phyloP scores from a whole-genome alignment of 2,888 invertebrate genomes.

The Lottia gigantea region DNA sequence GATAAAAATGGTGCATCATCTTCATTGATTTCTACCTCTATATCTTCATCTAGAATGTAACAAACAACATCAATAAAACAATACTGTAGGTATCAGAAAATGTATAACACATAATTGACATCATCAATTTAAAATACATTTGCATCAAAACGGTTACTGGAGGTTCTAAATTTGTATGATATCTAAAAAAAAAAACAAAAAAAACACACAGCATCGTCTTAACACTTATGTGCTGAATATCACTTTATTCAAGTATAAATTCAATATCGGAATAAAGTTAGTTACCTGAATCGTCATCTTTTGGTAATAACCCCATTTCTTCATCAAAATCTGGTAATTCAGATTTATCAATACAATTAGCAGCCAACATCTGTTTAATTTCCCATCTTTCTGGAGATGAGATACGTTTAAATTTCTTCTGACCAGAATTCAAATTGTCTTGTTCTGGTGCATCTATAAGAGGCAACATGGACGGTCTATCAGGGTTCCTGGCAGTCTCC shows the following conservation, averaged over 20 bases:
- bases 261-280: too few relatives aligned
- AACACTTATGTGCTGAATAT: too few relatives aligned
- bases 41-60: constrained; percentile 84
- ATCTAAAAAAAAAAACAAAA: too few relatives aligned
- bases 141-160: neutral
- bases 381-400: constrained; percentile 98
- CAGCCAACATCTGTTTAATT: constrained; percentile 95
- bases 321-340: constrained; percentile 98
- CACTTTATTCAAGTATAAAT: too few relatives aligned
- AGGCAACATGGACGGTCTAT: constrained; percentile 79
- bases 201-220: too few relatives aligned
- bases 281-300: constrained; percentile 70
- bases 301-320: constrained; percentile 90
- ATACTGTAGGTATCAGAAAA: neutral
- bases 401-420: constrained; percentile 72
- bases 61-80: neutral
- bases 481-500: constrained; percentile 81
- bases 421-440: constrained; percentile 48
- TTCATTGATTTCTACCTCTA: constrained; percentile 97
- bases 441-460: constrained; percentile 73
- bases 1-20: constrained; percentile 95
- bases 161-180: too few relatives aligned
- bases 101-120: neutral
- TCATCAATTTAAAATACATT: neutral
- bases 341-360: constrained; percentile 89